A percentile compares a stretch with the other conserved stretches of the same genome.
Evolutionary conservation across 1,140 invertebrate species (phyloP).

Genomic region (Musca vetustissima): DNA sequence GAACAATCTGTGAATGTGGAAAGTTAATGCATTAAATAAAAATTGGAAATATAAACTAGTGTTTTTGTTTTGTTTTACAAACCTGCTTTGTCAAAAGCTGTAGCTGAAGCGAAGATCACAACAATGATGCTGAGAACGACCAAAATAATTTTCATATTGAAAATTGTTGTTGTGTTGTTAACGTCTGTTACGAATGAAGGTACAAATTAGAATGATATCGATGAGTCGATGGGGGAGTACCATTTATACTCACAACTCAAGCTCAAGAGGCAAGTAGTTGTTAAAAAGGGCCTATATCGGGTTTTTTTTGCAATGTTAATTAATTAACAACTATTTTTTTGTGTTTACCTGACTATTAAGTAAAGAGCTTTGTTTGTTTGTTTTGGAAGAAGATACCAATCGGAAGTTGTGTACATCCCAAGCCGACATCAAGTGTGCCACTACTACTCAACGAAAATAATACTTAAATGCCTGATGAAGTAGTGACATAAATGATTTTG

Average conservation of each 20-base stretch:
- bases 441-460: no score
- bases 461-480: no score
- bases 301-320: no score
- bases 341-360: no score
- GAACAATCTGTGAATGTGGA: conserved; percentile 52
- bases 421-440: no score
- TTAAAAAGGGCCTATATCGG: no score
- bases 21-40: neutral
- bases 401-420: no score
- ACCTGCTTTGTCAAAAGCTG: conserved; percentile 27
- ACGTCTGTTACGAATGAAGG: neutral
- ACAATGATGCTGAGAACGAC: conserved; percentile 23
- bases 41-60: neutral
- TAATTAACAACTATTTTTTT: no score
- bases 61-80: neutral
- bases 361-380: no score
- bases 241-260: neutral
- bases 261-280: no score
- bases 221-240: neutral
- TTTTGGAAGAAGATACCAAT: no score
- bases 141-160: conserved; percentile 26
- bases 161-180: neutral
- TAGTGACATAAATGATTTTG: no score
- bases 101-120: conserved; percentile 25
- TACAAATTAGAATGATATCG: conserved; percentile 5